Base-by-base conservation (phyloP, 2,888 invertebrate genomes). In the Blastobasis lacticolella region DNA sequence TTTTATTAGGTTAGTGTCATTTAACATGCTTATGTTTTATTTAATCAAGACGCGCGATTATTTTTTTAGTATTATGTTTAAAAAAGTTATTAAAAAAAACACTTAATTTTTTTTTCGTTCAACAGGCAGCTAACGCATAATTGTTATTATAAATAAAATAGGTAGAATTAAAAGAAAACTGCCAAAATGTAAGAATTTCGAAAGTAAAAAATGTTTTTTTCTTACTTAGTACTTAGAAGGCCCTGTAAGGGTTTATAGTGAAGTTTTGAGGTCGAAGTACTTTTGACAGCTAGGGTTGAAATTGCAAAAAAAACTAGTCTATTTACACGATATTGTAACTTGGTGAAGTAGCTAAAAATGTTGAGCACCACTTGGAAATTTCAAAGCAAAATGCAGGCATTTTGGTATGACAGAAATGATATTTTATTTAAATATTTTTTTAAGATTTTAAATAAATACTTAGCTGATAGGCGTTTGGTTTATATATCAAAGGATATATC, bases 401-500 rank as follows among this genome's bases (percentile, higher is more conserved):
- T 23, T 23, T 23, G 23, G 23, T 23, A 3, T 23, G 23, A 23
- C 23, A 23, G 23, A 23, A 23, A 23, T 23, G 23, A 23, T 23
- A 23, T 23, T 23, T 40, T 53, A 23, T 38, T 43, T 42, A 44
- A 47, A 23, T 23, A 23, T 23, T 23, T 23, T 23, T 23, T 23
- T 23, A 23, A 23, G 23, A 23, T 23, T 23, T 23, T 23, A 23
- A 23, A 23, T 23, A 23, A 23, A 8, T 47, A 47, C 56, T 53
- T 50, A 53, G 45, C 48, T 49, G 47, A 37, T 47, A 57, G 58
- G 82, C 80, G 82, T 85, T 85, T 78, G 74, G 73, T 76, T 67
- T 82, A 81, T 85, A 76, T 84, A 84, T 86, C 80, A 51, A 36
- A 64, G 56, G 83, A 85, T 84, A 85, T 85, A 82, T 72, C 57